Evolutionary conservation across 2,888 invertebrate species (phyloP).

Genomic region (Andricus quercusramuli): DNA sequence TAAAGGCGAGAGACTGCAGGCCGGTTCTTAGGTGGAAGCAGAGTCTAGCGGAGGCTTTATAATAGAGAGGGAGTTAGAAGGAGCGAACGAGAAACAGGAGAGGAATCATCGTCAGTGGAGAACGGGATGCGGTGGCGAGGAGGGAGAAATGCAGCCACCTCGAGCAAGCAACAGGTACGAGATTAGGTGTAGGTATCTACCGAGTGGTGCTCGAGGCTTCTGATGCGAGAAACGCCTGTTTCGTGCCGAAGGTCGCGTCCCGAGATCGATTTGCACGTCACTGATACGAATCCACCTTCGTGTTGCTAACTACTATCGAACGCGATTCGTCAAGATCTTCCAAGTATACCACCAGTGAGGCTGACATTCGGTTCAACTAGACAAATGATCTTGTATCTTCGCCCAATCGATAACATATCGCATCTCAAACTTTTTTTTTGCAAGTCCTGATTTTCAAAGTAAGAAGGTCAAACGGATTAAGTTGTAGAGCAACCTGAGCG

Average conservation of each 20-base stretch:
- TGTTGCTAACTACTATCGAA: conserved; percentile 58
- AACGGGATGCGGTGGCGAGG: not conserved
- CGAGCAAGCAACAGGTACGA: conserved; percentile 34
- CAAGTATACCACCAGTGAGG: conserved; percentile 48
- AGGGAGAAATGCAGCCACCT: conserved; percentile 15
- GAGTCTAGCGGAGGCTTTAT: not conserved
- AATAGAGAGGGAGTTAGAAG: not conserved
- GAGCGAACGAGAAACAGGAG: not conserved
- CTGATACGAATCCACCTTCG: conserved; percentile 64
- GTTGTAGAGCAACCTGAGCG: not conserved
- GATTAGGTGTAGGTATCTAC: conserved; percentile 33
- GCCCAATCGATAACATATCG: conserved; percentile 41
- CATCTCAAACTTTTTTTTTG: not conserved
- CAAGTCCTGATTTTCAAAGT: not conserved
- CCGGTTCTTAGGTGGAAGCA: conserved; percentile 48
- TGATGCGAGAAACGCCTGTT: conserved; percentile 38
- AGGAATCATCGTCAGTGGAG: conserved; percentile 1
- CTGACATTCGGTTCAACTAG: conserved; percentile 63
- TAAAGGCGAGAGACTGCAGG: conserved; percentile 48
- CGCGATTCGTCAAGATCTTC: conserved; percentile 52
- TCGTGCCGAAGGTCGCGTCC: conserved; percentile 38
- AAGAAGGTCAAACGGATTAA: conserved; percentile 1
- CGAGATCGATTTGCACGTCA: conserved; percentile 67
- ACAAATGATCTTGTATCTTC: conserved; percentile 65
- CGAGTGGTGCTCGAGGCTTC: conserved; percentile 34